Conservation (phyloP, 2,797 vertebrate genomes). For the Anabacerthia variegaticeps region DNA sequence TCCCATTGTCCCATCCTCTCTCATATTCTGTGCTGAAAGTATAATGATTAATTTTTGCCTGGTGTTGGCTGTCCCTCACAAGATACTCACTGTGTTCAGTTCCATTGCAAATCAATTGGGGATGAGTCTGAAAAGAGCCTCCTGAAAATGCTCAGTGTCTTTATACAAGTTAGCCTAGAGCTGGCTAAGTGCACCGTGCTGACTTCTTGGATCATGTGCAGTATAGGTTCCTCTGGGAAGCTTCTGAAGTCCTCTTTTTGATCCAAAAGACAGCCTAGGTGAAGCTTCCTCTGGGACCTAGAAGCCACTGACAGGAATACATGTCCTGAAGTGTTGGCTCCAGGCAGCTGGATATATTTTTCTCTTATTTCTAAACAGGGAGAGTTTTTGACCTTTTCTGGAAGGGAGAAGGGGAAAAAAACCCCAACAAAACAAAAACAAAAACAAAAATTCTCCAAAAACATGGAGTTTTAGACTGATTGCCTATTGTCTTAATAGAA, state of each 20-base stretch:
- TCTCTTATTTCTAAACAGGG: neutral
- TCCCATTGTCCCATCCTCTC: neutral
- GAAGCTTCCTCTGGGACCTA: neutral
- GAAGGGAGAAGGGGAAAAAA: neutral
- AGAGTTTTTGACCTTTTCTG: neutral
- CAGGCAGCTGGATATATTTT: neutral
- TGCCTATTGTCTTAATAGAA: neutral
- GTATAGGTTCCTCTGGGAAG: neutral
- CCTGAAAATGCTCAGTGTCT: neutral
- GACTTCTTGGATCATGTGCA: neutral
- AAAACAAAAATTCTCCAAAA: too few relatives aligned
- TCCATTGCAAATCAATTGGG: neutral
- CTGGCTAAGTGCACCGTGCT: neutral
- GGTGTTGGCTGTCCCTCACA: neutral
- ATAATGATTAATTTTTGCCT: neutral
- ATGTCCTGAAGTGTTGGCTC: neutral
- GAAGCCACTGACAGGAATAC: too few relatives aligned
- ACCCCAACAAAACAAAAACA: too few relatives aligned
- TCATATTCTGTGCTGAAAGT: neutral
- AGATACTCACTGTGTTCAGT: neutral
- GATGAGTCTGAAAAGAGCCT: neutral
- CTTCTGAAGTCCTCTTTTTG: neutral
- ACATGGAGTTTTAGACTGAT: neutral
- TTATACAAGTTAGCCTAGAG: neutral
- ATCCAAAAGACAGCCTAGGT: neutral